Conservation (phyloP, 2,888 invertebrate species). For the Torymus auratus region DNA sequence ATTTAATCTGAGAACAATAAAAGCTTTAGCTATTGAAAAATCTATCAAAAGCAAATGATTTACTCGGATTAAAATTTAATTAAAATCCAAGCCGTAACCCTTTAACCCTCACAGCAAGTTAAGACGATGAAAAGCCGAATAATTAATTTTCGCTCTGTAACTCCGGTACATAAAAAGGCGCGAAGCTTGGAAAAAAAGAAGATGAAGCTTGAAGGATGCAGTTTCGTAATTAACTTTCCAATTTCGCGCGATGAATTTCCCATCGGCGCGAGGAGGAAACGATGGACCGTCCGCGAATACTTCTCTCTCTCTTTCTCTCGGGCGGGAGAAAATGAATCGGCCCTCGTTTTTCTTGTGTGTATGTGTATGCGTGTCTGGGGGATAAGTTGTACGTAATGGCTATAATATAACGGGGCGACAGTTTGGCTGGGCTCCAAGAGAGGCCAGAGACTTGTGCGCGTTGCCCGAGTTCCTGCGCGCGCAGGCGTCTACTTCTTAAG, state of each 20-base stretch:
- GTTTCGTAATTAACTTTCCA: conserved; percentile 51
- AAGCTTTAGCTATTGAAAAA: conserved; percentile 10
- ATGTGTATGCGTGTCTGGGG: conserved; percentile 6
- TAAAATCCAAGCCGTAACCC: conserved; percentile 40
- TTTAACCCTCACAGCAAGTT: neutral
- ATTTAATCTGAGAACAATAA: neutral
- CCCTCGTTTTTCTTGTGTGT: no score
- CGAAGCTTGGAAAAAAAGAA: neutral
- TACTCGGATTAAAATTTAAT: conserved; percentile 49
- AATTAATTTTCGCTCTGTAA: conserved; percentile 56
- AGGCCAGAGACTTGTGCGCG: conserved; percentile 52
- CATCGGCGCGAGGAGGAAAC: conserved; percentile 17
- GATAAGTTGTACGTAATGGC: conserved; percentile 70
- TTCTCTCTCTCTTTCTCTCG: neutral
- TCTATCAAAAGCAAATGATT: conserved; percentile 54
- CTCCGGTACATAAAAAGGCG: conserved; percentile 10
- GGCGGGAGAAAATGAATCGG: conserved; percentile 65
- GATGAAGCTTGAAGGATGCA: conserved; percentile 17
- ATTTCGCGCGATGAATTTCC: conserved; percentile 37
- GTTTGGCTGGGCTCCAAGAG: conserved; percentile 71
- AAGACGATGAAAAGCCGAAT: conserved; percentile 42
- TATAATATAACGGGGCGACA: conserved; percentile 69
- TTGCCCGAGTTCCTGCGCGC: conserved; percentile 39
- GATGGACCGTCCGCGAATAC: conserved; percentile 29
- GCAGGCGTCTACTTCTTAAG: conserved; percentile 60